Evolutionary conservation across 2,113 vertebrate species (phyloP).

Genomic region (Rostratula benghalensis): DNA sequence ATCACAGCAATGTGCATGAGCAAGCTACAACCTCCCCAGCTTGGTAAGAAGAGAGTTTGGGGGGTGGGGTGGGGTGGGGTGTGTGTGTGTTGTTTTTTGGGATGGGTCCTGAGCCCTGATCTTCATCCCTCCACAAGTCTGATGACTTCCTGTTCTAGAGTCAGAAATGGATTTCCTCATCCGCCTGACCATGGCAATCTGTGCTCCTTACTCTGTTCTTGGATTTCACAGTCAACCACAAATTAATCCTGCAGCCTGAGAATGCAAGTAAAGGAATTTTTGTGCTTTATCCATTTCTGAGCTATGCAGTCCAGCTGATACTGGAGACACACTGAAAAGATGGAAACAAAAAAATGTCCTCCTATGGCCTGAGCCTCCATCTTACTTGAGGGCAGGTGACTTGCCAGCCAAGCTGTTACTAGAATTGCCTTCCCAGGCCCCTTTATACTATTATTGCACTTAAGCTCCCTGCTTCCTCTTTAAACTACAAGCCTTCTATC

Average conservation of each 20-base stretch:
- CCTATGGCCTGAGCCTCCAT: background rate
- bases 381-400: background rate
- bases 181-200: background rate
- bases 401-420: background rate
- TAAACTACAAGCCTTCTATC: background rate
- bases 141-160: background rate
- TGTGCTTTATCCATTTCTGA: background rate
- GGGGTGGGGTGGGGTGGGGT: no score
- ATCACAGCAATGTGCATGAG: background rate
- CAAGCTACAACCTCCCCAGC: background rate
- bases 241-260: background rate
- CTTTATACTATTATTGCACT: background rate
- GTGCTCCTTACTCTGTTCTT: background rate
- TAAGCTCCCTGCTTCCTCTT: background rate
- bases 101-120: background rate
- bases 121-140: background rate
- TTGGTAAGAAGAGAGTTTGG: background rate
- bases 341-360: background rate
- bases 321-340: background rate
- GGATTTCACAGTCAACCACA: background rate
- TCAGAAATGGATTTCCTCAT: background rate
- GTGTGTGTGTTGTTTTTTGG: background rate
- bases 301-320: background rate
- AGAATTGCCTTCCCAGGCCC: background rate
- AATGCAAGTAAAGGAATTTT: background rate